Percentiles rank a stretch among this genome's conserved stretches.
phyloP scores from a whole-genome alignment of 2,113 vertebrate genomes.

The Pungitius pungitius region DNA sequence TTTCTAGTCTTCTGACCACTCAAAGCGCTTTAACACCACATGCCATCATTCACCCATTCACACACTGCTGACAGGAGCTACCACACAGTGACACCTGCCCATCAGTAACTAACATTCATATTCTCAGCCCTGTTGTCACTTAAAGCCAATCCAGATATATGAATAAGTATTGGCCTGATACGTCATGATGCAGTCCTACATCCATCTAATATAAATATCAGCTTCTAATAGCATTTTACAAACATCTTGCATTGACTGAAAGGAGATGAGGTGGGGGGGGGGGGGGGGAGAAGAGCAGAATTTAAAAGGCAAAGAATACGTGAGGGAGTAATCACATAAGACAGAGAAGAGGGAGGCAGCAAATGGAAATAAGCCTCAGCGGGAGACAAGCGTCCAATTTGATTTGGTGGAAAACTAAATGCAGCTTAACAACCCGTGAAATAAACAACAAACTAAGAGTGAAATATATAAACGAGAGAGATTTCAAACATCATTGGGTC shows the following conservation, averaged over 20 bases:
- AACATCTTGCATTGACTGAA: not conserved
- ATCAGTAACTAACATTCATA: no score
- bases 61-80: no score
- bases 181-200: not conserved
- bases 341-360: not conserved
- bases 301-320: not conserved
- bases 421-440: constrained; percentile 22
- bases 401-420: constrained; percentile 26
- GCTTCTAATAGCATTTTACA: not conserved
- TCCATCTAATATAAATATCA: not conserved
- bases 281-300: not conserved
- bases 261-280: not conserved
- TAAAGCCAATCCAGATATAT: not conserved
- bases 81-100: no score
- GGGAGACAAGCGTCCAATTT: constrained; percentile 11
- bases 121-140: not conserved
- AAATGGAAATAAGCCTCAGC: not conserved
- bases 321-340: not conserved
- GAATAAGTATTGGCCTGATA: not conserved
- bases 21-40: no score
- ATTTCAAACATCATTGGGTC: not conserved
- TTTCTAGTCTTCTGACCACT: no score
- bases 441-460: constrained; percentile 28
- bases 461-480: not conserved
- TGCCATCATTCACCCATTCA: no score